Evolutionary conservation across 2,797 vertebrate species (phyloP), one percentile per base, ranked within the genome.

Genomic region (Sarcophilus harrisii): DNA sequence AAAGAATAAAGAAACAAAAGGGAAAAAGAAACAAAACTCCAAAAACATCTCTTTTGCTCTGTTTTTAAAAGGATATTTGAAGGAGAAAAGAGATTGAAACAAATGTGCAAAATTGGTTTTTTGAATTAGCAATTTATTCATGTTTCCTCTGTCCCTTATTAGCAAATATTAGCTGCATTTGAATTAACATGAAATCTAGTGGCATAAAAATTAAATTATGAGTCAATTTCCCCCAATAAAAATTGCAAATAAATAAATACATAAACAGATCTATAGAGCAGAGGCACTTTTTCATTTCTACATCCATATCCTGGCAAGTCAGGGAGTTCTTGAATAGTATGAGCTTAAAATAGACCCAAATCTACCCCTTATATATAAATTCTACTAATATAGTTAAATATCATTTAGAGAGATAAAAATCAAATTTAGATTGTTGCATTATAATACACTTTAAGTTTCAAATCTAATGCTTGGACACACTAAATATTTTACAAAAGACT

Each of bases 121-220:
- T 24, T 38, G n/a, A 45, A 81, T 81, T 81, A 81, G 18, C 14
- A 89, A 14, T 91, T 73, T 91, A 54, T 58, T 49, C 14, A 49
- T 90, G 8, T 30, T 54, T 60, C 60, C 91, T 95, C 11, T 92
- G 28, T 38, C 55, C 49, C 52, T 81, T 90, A 52, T 81, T 57
- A 60, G 24, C 27, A 93, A 81, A 62, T n/a, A 21, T 73, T 73
- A 5, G 32, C 30, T 18, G 57, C 62, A 66, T 49, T 91, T 45
- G 58, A 91, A 91, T 30, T 90, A 18, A 92, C 9, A 32, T 14
- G 5, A 49, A 90, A 45, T 11, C 91, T 10, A 4, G n/a, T 10
- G 73, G 38, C 27, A 90, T 92, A 16, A 54, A 90, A 81, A 30
- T 91, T 62, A 57, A 92, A 91, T 96, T 32, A 21, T 94, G 57